Conservation (phyloP, 2,888 invertebrate genomes). For the Polyommatus iphigenia region DNA sequence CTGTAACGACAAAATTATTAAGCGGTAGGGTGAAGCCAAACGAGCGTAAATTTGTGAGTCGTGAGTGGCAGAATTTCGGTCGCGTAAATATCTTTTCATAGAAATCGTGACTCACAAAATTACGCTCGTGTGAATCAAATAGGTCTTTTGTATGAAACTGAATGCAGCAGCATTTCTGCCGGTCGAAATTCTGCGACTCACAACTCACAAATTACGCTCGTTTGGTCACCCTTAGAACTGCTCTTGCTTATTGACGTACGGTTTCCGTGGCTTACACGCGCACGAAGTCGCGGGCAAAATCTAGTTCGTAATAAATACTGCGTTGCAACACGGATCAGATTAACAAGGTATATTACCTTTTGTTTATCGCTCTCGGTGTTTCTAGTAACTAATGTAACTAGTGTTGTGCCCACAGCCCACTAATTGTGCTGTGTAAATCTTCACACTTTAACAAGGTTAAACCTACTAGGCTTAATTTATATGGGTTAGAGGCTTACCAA, state of each 20-base stretch:
- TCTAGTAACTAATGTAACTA: constrained; percentile 60
- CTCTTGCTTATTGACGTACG: not conserved
- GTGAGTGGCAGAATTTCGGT: too few species aligned
- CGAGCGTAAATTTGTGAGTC: too few species aligned
- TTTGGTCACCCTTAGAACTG: not conserved
- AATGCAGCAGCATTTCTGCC: too few species aligned
- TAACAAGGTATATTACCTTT: constrained; percentile 65
- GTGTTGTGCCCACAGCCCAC: constrained; percentile 43
- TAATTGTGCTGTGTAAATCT: constrained; percentile 41
- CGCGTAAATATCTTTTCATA: too few species aligned
- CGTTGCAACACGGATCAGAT: constrained; percentile 74
- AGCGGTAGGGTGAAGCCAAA: too few species aligned
- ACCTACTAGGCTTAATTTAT: constrained; percentile 25
- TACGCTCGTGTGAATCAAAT: too few species aligned
- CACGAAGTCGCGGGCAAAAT: not conserved
- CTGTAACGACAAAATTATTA: too few species aligned
- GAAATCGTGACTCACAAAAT: too few species aligned
- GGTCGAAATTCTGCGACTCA: too few species aligned
- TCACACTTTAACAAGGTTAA: constrained; percentile 12
- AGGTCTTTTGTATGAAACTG: too few species aligned
- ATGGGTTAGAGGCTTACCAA: constrained; percentile 19
- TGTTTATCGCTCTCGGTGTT: constrained; percentile 56
- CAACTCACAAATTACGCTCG: too few species aligned
- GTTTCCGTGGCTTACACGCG: not conserved
- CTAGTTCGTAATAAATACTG: constrained; percentile 66